Evolutionary conservation across 1,140 invertebrate genomes (phyloP).

Genomic region (Drosophila suzukii): DNA sequence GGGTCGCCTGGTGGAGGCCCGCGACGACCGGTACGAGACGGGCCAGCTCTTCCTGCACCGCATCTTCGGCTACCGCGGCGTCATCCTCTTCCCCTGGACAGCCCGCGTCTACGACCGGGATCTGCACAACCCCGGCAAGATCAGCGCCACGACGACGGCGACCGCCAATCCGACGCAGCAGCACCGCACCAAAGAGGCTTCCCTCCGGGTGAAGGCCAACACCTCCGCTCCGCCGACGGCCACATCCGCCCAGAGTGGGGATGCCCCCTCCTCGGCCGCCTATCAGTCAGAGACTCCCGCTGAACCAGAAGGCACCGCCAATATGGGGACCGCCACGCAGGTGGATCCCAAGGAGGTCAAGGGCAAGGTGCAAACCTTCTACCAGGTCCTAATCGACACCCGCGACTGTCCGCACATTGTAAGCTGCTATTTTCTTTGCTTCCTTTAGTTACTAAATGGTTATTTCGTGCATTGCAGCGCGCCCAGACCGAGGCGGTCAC

Average conservation of each 20-base stretch:
- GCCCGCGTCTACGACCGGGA: conserved; percentile 97
- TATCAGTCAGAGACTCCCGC: conserved; percentile 2
- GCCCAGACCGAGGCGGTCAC: conserved; percentile 98
- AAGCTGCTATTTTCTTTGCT: conserved; percentile 84
- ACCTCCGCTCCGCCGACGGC: conserved; percentile 61
- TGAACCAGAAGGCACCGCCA: conserved; percentile 27
- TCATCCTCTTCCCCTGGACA: conserved; percentile 97
- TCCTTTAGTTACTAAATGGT: neutral
- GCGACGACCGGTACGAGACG: conserved; percentile 96
- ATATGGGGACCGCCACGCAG: conserved; percentile 29
- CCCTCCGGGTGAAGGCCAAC: conserved; percentile 75
- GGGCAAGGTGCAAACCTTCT: conserved; percentile 96
- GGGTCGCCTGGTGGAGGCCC: conserved; percentile 90
- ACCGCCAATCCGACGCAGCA: conserved; percentile 64
- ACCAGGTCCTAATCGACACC: conserved; percentile 98
- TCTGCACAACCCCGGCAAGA: conserved; percentile 86
- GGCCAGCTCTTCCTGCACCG: conserved; percentile 97
- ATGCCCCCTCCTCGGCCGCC: conserved; percentile 19
- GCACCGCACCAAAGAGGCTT: conserved; percentile 68
- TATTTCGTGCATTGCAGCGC: conserved; percentile 86
- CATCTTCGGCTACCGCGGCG: conserved; percentile 97
- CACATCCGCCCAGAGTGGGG: conserved; percentile 8
- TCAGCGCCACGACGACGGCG: conserved; percentile 43
- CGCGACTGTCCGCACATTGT: conserved; percentile 98
- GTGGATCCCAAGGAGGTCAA: conserved; percentile 92